Evolutionary conservation across 2,113 vertebrate genomes (phyloP), one percentile per base, ranked within the genome.

Genomic region (Gobiocypris rarus): DNA sequence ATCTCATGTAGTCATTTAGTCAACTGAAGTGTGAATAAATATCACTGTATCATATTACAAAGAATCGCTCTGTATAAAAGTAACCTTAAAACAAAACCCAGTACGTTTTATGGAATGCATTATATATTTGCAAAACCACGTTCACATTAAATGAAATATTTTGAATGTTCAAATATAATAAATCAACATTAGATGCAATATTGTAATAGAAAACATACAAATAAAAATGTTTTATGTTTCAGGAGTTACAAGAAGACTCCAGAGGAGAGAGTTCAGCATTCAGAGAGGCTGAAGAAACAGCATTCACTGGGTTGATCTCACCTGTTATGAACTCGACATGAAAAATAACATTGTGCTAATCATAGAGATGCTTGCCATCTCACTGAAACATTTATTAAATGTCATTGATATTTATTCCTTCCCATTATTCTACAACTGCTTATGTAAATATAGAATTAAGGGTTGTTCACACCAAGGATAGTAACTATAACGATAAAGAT

Each of bases 221-320:
- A n/a, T n/a, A 2, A 6, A 69, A 17, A 1, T 6, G 2, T 70
- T 70, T 67, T 81, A 56, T 86, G 65, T 83, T 17, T 17, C 86
- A 94, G 94, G 91, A 94, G 94, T 86, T 93, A 92, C 85, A 91
- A 87, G 86, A 94, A 93, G 81, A 91, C 90, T 28, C 93, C 93
- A 15, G 93, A 94, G 84, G 93, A 93, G 31, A 89, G 93, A 71
- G 87, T 93, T 58, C 93, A 88, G 85, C 90, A 88, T 71, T 74
- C 88, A 0, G 93, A 94, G 78, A 90, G 86, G 87, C 87, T 94
- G 86, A 94, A 94, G 90, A 94, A 94, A 89, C 94, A 93, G 73
- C 87, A 94, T 85, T 95, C 93, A 5, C 86, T 95, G 77, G 93
- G 94, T 24, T 94, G 89, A 89, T 6, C 63, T 48, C 7, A 24